Evolutionary conservation across 2,113 vertebrate genomes (phyloP).

Genomic region (Budorcas taxicolor): DNA sequence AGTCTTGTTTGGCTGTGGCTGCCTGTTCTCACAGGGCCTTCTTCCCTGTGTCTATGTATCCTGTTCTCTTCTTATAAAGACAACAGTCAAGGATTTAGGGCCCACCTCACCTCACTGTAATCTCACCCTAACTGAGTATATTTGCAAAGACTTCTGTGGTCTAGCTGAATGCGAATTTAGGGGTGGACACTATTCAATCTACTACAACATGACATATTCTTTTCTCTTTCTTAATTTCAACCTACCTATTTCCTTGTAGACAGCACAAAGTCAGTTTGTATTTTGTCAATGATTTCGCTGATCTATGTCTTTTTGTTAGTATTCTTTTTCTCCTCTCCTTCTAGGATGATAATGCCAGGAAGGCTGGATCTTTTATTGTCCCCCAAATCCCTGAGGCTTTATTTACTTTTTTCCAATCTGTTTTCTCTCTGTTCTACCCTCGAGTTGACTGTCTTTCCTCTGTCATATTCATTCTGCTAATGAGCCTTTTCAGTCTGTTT

Average conservation of each 20-base stretch:
- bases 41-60: background rate
- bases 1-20: background rate
- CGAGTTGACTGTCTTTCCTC: background rate
- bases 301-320: background rate
- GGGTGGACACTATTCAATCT: background rate
- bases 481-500: background rate
- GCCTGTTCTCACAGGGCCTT: background rate
- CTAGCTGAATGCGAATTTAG: background rate
- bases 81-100: background rate
- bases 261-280: background rate
- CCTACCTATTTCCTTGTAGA: background rate
- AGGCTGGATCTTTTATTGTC: background rate
- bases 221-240: background rate
- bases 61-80: background rate
- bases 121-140: background rate
- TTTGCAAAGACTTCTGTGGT: background rate
- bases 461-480: background rate
- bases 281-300: background rate
- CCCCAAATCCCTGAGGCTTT: background rate
- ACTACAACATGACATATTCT: background rate
- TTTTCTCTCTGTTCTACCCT: background rate
- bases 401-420: background rate
- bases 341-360: background rate
- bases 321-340: background rate
- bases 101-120: background rate